Percentiles rank a stretch among this genome's conserved stretches.
Conservation (phyloP, 2,797 vertebrate genomes). For the Lutjanus argentimaculatus region DNA sequence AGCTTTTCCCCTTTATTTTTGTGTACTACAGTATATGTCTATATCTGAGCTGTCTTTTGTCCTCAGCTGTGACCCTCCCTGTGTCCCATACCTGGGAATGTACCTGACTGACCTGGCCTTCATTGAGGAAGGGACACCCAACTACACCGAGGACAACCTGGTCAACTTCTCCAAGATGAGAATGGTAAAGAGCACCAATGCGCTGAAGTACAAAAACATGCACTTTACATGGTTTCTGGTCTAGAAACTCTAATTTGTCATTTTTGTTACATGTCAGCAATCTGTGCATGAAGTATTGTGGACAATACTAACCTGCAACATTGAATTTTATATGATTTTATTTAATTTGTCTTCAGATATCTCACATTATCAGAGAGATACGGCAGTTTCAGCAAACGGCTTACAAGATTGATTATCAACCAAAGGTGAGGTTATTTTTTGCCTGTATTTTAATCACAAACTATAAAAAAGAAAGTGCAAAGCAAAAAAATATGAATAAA, state of each 20-base stretch:
- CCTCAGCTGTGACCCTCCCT: constrained; percentile 95
- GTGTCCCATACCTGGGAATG: constrained; percentile 99
- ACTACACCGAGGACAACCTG: constrained; percentile 96
- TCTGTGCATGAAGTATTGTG: neutral
- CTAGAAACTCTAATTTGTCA: neutral
- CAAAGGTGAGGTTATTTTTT: constrained; percentile 87
- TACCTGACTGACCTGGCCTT: constrained; percentile 98
- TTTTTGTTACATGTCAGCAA: neutral
- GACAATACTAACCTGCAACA: too few relatives aligned
- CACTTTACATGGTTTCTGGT: neutral
- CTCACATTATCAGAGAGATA: constrained; percentile 98
- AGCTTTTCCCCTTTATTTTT: neutral
- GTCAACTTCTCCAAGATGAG: constrained; percentile 99
- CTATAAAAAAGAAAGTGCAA: too few relatives aligned
- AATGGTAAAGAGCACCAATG: constrained; percentile 87
- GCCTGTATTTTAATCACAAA: neutral
- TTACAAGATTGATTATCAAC: constrained; percentile 97
- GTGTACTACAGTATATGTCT: neutral
- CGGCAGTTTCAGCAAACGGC: constrained; percentile 98
- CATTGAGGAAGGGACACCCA: constrained; percentile 97
- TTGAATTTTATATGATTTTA: neutral
- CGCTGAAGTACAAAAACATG: neutral
- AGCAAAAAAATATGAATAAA: too few relatives aligned
- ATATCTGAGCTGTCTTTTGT: constrained; percentile 11
- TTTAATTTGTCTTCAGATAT: constrained; percentile 87